phyloP scores from a whole-genome alignment of 2,888 invertebrate species.

The Meliscaeva auricollis region DNA sequence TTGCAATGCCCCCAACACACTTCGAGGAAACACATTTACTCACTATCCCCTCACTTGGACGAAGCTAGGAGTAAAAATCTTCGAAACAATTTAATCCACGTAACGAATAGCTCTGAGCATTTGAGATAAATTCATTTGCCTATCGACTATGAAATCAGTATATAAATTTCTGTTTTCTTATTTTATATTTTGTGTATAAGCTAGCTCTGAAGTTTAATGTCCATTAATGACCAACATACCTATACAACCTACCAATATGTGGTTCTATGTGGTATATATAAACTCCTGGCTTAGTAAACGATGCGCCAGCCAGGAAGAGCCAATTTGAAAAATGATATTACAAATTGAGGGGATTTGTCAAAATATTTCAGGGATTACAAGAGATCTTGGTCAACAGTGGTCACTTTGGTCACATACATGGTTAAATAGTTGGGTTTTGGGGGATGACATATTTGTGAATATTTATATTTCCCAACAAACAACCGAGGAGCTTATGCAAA shows the following conservation, averaged over 20 bases:
- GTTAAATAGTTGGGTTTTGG: slow-evolving; percentile 9
- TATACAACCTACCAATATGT: slow-evolving; percentile 57
- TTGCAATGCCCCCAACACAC: slow-evolving; percentile 25
- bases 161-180: slow-evolving; percentile 49
- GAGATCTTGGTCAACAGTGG: slow-evolving; percentile 59
- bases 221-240: slow-evolving; percentile 82
- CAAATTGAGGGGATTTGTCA: slow-evolving; percentile 84
- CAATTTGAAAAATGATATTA: slow-evolving; percentile 83
- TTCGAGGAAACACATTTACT: not conserved
- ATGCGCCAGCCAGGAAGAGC: slow-evolving; percentile 69
- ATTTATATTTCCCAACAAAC: slow-evolving; percentile 45
- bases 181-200: not conserved
- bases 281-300: not conserved
- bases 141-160: slow-evolving; percentile 73
- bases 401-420: slow-evolving; percentile 39
- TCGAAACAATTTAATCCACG: slow-evolving; percentile 72
- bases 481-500: slow-evolving; percentile 19
- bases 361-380: slow-evolving; percentile 79
- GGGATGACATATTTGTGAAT: slow-evolving; percentile 66
- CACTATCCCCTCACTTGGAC: not conserved
- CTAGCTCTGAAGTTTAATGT: slow-evolving; percentile 79
- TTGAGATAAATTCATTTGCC: slow-evolving; percentile 73
- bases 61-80: slow-evolving; percentile 11
- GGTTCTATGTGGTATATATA: not conserved
- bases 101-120: slow-evolving; percentile 70